Evolutionary conservation across 2,888 invertebrate species (phyloP).

Genomic region (Phragmatobia fuliginosa): DNA sequence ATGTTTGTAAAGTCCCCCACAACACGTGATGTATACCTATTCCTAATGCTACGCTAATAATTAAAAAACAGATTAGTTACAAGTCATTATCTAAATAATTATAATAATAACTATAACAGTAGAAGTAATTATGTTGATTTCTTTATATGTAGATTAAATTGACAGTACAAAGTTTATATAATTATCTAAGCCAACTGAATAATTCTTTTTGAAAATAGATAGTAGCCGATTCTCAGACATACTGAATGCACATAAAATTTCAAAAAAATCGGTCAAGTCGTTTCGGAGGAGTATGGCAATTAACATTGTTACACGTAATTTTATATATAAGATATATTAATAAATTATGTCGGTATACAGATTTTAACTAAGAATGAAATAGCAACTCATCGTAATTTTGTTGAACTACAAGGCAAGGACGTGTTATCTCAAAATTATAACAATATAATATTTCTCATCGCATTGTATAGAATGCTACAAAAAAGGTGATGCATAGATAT

Average conservation of each 20-base stretch:
- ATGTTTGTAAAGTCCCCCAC: too few species aligned
- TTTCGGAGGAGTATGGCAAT: too few species aligned
- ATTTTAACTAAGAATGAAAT: slow-evolving; percentile 52
- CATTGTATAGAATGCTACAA: slow-evolving; percentile 65
- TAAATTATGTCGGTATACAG: too few species aligned
- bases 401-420: slow-evolving; percentile 72
- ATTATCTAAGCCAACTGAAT: slow-evolving; percentile 56
- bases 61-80: too few species aligned
- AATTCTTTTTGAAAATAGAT: slow-evolving; percentile 69
- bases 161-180: slow-evolving; percentile 70
- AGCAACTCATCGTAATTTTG: slow-evolving; percentile 74
- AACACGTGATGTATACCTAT: too few species aligned
- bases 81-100: too few species aligned
- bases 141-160: slow-evolving; percentile 70
- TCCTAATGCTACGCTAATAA: too few species aligned
- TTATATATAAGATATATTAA: too few species aligned
- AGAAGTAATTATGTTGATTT: slow-evolving; percentile 59
- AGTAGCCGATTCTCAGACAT: too few species aligned
- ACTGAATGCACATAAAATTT: too few species aligned
- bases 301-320: too few species aligned
- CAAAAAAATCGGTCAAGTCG: too few species aligned
- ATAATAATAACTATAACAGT: slow-evolving; percentile 22
- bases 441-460: slow-evolving; percentile 76
- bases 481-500: slow-evolving; percentile 72
- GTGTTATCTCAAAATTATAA: slow-evolving; percentile 73